phyloP scores from a whole-genome alignment of 2,797 vertebrate genomes.

The Labeo calbasu region DNA sequence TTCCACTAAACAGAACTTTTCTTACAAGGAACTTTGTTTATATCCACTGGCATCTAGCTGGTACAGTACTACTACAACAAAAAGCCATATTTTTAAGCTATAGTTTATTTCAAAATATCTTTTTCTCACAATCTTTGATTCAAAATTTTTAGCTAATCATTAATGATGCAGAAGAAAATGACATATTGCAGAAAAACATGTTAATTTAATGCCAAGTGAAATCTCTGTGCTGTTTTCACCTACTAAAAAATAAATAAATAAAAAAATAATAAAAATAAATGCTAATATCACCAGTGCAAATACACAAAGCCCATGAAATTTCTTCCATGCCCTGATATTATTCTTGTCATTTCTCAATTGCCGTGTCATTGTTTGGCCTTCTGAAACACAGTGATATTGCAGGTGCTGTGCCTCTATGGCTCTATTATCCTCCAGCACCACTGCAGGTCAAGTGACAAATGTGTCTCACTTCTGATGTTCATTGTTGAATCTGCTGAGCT shows the following conservation, averaged over 20 bases:
- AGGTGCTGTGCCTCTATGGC: conserved; percentile 42
- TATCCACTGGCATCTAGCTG: neutral
- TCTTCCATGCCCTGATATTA: conserved; percentile 22
- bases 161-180: neutral
- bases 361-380: conserved; percentile 38
- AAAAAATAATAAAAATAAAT: neutral
- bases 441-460: conserved; percentile 55
- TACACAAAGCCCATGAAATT: neutral
- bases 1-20: neutral
- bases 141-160: neutral
- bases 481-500: conserved; percentile 53
- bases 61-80: neutral
- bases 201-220: neutral
- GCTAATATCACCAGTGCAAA: conserved; percentile 5
- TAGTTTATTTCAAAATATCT: neutral
- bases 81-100: neutral
- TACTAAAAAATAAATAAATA: neutral
- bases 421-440: conserved; percentile 44
- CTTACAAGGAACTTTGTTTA: neutral
- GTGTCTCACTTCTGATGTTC: conserved; percentile 47
- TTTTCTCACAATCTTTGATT: neutral
- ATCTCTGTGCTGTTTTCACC: neutral
- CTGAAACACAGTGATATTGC: conserved; percentile 39
- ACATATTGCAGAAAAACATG: neutral
- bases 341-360: conserved; percentile 46